Conservation (phyloP, 37 sponge, comb jelly and placozoan species). For the Haliclona indistincta region DNA sequence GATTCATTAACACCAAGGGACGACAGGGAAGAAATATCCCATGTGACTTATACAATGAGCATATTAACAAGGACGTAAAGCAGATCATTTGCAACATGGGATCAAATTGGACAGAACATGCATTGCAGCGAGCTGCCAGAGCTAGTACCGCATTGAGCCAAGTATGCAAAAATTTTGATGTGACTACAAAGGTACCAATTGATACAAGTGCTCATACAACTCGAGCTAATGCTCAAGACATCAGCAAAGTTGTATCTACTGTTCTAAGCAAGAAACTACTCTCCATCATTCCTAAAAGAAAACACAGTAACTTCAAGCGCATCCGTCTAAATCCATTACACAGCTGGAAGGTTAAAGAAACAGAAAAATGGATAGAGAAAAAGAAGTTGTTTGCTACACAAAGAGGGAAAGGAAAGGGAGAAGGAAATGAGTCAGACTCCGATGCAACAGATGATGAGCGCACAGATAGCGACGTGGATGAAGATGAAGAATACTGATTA, state of each 20-base stretch:
- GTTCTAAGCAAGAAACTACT: too few species aligned
- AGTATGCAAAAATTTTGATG: too few species aligned
- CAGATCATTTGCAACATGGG: slow-evolving; percentile 34
- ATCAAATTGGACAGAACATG: slow-evolving; percentile 19
- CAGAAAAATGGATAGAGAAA: neutral
- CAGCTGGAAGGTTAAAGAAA: neutral
- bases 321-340: neutral
- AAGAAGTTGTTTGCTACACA: neutral
- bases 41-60: slow-evolving; percentile 33
- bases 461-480: too few species aligned
- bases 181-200: too few species aligned
- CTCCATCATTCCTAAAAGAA: too few species aligned
- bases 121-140: slow-evolving; percentile 17
- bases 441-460: too few species aligned
- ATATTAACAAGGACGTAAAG: neutral
- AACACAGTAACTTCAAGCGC: neutral
- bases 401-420: neutral
- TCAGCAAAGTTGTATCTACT: neutral
- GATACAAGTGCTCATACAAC: neutral
- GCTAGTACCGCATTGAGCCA: neutral
- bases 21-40: slow-evolving; percentile 38
- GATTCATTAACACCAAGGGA: slow-evolving; percentile 18
- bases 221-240: neutral
- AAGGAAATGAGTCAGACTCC: too few species aligned
- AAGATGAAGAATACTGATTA: too few species aligned